Evolutionary conservation across 2,797 vertebrate species (phyloP), one percentile per base, ranked within the genome.

Genomic region (Serranus cabrilla): DNA sequence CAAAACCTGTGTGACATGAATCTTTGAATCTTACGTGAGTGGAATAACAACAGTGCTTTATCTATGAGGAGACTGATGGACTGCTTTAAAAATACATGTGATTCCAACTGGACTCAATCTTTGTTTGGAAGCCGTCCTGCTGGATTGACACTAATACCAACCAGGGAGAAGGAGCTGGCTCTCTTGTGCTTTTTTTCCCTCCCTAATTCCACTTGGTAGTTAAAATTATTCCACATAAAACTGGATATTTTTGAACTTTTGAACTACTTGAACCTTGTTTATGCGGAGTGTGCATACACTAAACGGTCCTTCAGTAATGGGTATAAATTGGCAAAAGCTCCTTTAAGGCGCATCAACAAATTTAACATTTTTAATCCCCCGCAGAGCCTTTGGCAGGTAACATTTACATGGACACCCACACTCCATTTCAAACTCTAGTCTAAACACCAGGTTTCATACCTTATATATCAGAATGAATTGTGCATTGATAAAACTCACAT

Each of bases 81-180:
- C 78, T 79, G 63, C 52, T 80, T 88, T 81, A 85, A 85, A 84
- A 81, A 82, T 63, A 84, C 65, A 84, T 27, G 62, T n/a, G 51
- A 76, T 69, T 81, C 68, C 74, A 84, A 60, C 71, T 67, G 72
- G 68, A 85, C 78, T 81, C 62, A 14, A 21, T 65, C 42, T 76
- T 78, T 70, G 55, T 74, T 78, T 86, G 77, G 73, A 78, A 18
- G 6, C 31, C 18, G 45, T 70, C 57, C 69, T 65, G 40, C 47
- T 77, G 67, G 58, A 79, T 37, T 71, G 62, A 83, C 60, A 63
- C 11, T 37, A 47, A 55, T n/a, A 55, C 25, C 25, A 31, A 67
- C 71, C 52, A 46, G 37, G n/a, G 66, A 43, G 34, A 66, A 73
- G 21, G 50, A 63, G 31, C 40, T 56, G 37, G 63, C 50, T 64